These are phyloP conservation scores for Melanostoma scalare DNA, from an alignment of 2,888 invertebrate genomes.

Conservation along the genomic window DNA sequence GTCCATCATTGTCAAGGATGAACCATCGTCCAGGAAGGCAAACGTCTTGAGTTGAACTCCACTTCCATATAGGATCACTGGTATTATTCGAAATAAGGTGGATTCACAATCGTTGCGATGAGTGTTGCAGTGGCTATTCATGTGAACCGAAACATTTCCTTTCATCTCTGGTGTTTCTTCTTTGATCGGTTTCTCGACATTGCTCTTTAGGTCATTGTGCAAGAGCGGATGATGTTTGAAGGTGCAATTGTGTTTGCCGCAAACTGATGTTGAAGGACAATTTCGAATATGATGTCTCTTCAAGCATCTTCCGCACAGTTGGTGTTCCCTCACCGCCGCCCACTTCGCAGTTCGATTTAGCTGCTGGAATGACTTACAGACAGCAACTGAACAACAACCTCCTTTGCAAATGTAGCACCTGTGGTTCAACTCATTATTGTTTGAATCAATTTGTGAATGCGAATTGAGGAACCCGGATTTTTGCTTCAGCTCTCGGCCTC, in stretches of 20 bases:
- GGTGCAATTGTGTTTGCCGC: conserved; percentile 5
- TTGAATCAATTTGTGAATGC: not conserved
- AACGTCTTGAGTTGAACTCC: too few relatives aligned
- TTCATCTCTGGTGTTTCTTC: too few relatives aligned
- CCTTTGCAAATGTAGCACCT: not conserved
- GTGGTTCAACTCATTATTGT: too few relatives aligned
- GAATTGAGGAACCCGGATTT: too few relatives aligned
- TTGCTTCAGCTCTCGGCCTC: too few relatives aligned
- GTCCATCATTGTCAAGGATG: conserved; percentile 5
- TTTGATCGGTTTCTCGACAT: too few relatives aligned
- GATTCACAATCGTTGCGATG: too few relatives aligned
- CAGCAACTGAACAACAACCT: not conserved
- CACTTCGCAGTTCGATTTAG: not conserved
- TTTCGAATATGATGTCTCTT: conserved; percentile 2
- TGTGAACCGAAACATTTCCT: too few relatives aligned
- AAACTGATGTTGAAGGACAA: conserved; percentile 1
- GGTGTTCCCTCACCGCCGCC: not conserved
- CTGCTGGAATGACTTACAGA: not conserved
- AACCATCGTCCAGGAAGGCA: too few relatives aligned
- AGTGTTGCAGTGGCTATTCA: too few relatives aligned
- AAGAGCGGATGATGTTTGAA: conserved; percentile 20
- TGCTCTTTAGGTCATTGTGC: not conserved
- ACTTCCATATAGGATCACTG: too few relatives aligned
- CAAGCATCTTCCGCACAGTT: conserved; percentile 16
- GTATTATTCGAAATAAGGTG: too few relatives aligned